These are phyloP conservation scores for Pachycephus smyrnensis DNA, from an alignment of 2,888 invertebrate genomes.

Conservation along the genomic window DNA sequence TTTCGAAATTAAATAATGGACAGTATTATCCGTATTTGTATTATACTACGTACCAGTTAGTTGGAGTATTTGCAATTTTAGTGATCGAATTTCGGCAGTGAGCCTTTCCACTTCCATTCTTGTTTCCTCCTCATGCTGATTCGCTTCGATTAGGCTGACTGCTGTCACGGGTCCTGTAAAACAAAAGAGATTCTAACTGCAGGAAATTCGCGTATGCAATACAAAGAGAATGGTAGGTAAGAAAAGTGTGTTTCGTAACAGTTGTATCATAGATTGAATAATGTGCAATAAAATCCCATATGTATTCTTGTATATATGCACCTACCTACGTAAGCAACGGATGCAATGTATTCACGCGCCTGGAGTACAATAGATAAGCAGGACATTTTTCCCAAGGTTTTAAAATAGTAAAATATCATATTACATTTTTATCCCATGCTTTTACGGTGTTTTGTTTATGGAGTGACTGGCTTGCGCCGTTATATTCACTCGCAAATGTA, in stretches of 20 bases:
- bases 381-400: not conserved
- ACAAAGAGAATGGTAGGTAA: not conserved
- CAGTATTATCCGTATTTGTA: not conserved
- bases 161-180: conserved; percentile 54
- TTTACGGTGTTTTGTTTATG: conserved; percentile 37
- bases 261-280: not conserved
- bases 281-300: not conserved
- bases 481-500: conserved; percentile 6
- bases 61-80: conserved; percentile 73
- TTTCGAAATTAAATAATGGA: not conserved
- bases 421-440: conserved; percentile 31
- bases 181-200: not conserved
- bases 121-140: conserved; percentile 73
- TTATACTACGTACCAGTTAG: conserved; percentile 66
- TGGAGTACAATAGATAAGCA: not conserved
- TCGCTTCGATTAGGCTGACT: conserved; percentile 68
- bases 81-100: conserved; percentile 73
- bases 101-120: conserved; percentile 73
- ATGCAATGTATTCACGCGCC: not conserved
- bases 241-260: not conserved
- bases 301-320: not conserved
- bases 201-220: not conserved
- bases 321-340: not conserved
- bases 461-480: conserved; percentile 30
- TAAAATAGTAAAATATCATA: conserved; percentile 13